Evolutionary conservation across 92 coral and sea anemone genomes (phyloP).

Genomic region (Heteractis magnifica): DNA sequence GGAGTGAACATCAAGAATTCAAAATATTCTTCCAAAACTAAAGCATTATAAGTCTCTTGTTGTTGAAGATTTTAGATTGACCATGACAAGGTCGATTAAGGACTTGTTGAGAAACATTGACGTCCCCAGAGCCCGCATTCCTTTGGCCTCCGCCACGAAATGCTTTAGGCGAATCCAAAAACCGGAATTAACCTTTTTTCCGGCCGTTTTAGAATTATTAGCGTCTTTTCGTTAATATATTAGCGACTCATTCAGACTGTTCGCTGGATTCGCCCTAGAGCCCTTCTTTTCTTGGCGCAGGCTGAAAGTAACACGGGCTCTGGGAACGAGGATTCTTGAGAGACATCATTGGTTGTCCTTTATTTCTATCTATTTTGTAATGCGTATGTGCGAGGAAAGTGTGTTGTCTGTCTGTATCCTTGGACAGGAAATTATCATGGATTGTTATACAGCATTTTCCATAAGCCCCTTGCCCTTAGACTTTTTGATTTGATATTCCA

Average conservation of each 20-base stretch:
- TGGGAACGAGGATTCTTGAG: neutral
- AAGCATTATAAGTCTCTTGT: neutral
- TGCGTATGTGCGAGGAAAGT: neutral
- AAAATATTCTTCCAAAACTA: slow-evolving; percentile 2
- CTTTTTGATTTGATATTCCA: neutral
- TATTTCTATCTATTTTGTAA: neutral
- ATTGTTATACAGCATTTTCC: neutral
- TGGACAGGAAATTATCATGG: neutral
- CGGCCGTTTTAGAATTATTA: no score
- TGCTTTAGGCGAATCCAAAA: no score
- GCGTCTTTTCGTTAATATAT: no score
- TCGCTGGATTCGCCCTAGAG: no score
- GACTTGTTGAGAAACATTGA: neutral
- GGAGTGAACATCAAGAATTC: slow-evolving; percentile 30
- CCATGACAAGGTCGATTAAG: neutral
- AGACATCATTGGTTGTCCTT: neutral
- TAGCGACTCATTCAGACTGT: no score
- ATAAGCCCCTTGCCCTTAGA: neutral
- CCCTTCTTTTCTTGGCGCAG: no score
- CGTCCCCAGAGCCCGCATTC: no score
- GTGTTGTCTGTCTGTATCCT: neutral
- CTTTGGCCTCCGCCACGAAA: no score
- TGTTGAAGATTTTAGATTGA: neutral
- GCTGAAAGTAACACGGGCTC: no score
- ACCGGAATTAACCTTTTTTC: no score